Base-by-base conservation (phyloP, 2,888 invertebrate species). In the Temnothorax unifasciatus region DNA sequence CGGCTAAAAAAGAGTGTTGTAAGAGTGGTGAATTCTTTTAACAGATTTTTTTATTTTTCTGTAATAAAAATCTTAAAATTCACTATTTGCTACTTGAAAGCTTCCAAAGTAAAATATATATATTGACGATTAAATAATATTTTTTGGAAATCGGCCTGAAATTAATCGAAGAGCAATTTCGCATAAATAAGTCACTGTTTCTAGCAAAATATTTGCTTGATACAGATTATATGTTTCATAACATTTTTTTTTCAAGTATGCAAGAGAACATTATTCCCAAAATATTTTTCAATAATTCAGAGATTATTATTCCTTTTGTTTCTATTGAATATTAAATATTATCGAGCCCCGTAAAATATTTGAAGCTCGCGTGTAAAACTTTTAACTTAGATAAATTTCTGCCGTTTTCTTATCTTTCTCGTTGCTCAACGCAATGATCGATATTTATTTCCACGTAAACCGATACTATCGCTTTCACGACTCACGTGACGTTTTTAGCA, bases 401-500 rank as follows among this genome's bases (percentile, higher is more conserved):
- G 18, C 2, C 5, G 2, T 64, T 5, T 41, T 41, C 8, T 21
- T 29, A 66, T 47, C 41, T 47, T 47, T 59, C 29, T 21, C 13
- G 15, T 71, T 34, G 34, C 13, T 15, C 13, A 11, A 71, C 34
- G 25, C 8, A 29, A 63, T 41, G 52, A 68, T 77, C 77, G 69
- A 77, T 77, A 69, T 29, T 54, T 15, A 13, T 54, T 76, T 52
- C 18, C 54, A 21, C 25, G 76, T 50, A 38, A 66, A 69, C 57
- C 38, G 59, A 71, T 79, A 59, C 1, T 34, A 59, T 79, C 59
- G 59, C 79, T 68, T 68, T 54, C 15, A n/a, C n/a, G 44, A 77
- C 54, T 69, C 18, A 44, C 57, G 15, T 71, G 59, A 79, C 71
- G 59, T 71, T 68, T 73, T 79, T 71, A 77, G 41, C 44, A 13